A percentile compares a stretch with the other conserved stretches of the same genome.
phyloP scores from a whole-genome alignment of 2,888 invertebrate genomes.

The Eupithecia inturbata region DNA sequence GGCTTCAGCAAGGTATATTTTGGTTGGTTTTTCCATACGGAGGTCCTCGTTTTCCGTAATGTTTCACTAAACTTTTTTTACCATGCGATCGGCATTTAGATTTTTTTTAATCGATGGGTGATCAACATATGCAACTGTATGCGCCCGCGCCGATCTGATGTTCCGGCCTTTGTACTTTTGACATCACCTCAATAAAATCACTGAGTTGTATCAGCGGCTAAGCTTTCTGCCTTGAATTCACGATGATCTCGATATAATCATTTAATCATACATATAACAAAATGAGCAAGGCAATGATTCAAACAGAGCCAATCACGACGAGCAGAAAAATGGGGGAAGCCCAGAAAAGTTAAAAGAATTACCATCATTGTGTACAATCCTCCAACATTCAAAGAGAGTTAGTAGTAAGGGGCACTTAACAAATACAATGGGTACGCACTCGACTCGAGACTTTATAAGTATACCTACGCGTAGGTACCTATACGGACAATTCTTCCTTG shows the following conservation, averaged over 20 bases:
- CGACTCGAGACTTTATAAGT: conserved; percentile 52
- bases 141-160: conserved; percentile 45
- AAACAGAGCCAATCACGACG: conserved; percentile 18
- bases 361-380: conserved; percentile 52
- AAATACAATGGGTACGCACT: conserved; percentile 57
- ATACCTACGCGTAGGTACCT: conserved; percentile 44
- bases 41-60: not conserved
- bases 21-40: not conserved
- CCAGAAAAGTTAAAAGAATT: conserved; percentile 47
- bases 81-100: not conserved
- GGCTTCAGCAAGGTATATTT: not conserved
- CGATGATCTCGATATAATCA: conserved; percentile 4
- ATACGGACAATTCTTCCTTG: conserved; percentile 51
- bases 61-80: not conserved
- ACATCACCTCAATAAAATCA: conserved; percentile 51
- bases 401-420: conserved; percentile 52
- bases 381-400: conserved; percentile 48
- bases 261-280: too few relatives aligned
- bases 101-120: not conserved
- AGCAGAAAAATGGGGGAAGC: conserved; percentile 34
- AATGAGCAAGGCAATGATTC: conserved; percentile 1
- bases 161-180: conserved; percentile 54
- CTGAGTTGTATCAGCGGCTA: conserved; percentile 23
- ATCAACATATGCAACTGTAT: conserved; percentile 4
- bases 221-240: conserved; percentile 17